These are phyloP conservation scores for Anguilla pacifica DNA, from an alignment of 2,797 vertebrate genomes.

Conservation along the genomic window DNA sequence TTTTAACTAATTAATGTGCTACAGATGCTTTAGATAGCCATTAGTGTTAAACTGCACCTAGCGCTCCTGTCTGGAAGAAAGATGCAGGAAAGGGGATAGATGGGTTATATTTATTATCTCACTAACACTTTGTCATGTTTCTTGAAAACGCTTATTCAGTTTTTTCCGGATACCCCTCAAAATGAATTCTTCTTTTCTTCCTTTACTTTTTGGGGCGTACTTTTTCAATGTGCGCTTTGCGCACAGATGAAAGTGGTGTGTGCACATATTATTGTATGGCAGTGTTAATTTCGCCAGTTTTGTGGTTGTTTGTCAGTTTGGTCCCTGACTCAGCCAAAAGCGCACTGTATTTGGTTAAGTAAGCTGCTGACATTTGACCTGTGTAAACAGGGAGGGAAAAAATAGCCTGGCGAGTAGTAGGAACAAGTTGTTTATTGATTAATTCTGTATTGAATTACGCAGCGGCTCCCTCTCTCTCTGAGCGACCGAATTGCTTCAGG, in stretches of 20 bases:
- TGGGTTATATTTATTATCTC: neutral
- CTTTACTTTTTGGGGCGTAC: neutral
- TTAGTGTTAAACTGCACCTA: neutral
- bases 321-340: conserved; percentile 21
- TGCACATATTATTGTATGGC: too few species aligned
- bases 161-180: neutral
- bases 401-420: conserved; percentile 49
- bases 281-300: neutral
- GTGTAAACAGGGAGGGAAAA: conserved; percentile 52
- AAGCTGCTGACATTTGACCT: conserved; percentile 49
- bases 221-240: neutral
- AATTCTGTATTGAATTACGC: conserved; percentile 60
- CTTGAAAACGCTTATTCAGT: neutral
- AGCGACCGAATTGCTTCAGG: conserved; percentile 41
- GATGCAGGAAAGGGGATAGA: neutral
- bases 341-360: conserved; percentile 29
- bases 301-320: neutral
- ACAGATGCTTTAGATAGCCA: neutral
- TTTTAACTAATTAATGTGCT: neutral
- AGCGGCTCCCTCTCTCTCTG: conserved; percentile 39
- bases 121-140: neutral
- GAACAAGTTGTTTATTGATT: conserved; percentile 55
- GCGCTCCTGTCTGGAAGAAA: neutral
- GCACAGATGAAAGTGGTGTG: neutral
- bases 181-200: neutral